Base-by-base conservation (phyloP, 2,888 invertebrate genomes). In the Noctua janthe region DNA sequence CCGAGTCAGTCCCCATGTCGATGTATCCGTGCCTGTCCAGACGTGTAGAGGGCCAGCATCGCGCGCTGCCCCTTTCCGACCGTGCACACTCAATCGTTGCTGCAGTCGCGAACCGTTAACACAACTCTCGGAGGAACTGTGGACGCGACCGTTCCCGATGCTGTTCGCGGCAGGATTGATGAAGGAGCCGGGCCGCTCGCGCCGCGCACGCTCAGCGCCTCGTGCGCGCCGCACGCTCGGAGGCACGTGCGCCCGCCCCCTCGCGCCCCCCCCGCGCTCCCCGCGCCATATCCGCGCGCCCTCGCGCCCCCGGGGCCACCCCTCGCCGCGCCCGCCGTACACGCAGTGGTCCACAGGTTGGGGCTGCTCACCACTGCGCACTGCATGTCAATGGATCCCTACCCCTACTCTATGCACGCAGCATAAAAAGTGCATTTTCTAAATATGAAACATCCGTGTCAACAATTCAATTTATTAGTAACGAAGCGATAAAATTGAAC, bases 21-120 rank as follows among this genome's bases (percentile, higher is more conserved):
- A 97, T 96, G 86, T 97, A 97, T 7, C 97, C 97, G 95, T 97
- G 97, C 74, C 95, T 96, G 91, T 97, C 97, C 91, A 95, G 89
- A 71, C 94, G 94, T 71, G 88, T 94, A 77, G 90, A 87, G 78
- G 94, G 91, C 92, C 92, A 91, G 91, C 94, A 92, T 89, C 89
- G 93, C 90, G 93, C 95, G 95, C 92, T 95, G 95, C 94, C 94
- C 93, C 92, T 93, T 88, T 92, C 89, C 73, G 88, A 88, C 87
- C 91, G 93, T 79, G 91, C 83, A 79, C 91, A 91, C 94, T 95
- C 95, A 94, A 95, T 95, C 83, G 90, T 95, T 90, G 88, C 89
- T 85, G 85, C 79, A 77, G 81, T 78, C 71, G 75, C 77, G 73
- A 43, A 79, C 82, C 49, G 75, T 73, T 56, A 76, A 67, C 76